A percentile compares a stretch with the other conserved stretches of the same genome.
Conservation (phyloP, 2,113 vertebrate species). For the Amia ocellicauda region DNA sequence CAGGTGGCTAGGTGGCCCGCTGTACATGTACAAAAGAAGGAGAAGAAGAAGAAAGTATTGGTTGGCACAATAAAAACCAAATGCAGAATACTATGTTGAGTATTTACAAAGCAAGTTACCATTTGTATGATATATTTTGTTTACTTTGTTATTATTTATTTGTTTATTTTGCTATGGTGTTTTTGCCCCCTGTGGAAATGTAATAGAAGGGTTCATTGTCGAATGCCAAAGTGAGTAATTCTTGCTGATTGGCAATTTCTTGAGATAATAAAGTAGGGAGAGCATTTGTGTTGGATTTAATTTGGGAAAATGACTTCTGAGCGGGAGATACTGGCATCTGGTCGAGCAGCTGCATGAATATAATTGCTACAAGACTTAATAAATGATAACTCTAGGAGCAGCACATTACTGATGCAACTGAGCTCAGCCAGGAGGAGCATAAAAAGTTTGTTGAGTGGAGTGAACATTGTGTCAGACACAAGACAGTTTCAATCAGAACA, state of each 20-base stretch:
- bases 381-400: slow-evolving; percentile 49
- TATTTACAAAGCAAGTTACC: no score
- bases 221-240: neutral
- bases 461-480: neutral
- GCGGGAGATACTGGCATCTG: slow-evolving; percentile 58
- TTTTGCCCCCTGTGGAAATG: no score
- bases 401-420: slow-evolving; percentile 48
- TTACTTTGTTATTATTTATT: no score
- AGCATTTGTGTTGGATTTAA: slow-evolving; percentile 50
- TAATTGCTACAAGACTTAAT: slow-evolving; percentile 62
- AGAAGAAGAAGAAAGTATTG: no score
- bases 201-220: no score
- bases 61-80: no score
- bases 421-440: slow-evolving; percentile 30
- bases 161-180: no score
- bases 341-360: slow-evolving; percentile 57
- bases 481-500: neutral
- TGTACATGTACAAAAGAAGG: no score
- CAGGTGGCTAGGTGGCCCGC: no score
- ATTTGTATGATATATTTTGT: no score
- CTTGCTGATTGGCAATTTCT: slow-evolving; percentile 37
- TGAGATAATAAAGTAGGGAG: slow-evolving; percentile 23
- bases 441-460: slow-evolving; percentile 27
- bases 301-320: slow-evolving; percentile 53
- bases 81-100: no score